Percentiles rank a stretch among this genome's conserved stretches.
Conservation (phyloP, 2,888 invertebrate species). For the Caradrina kadenii region DNA sequence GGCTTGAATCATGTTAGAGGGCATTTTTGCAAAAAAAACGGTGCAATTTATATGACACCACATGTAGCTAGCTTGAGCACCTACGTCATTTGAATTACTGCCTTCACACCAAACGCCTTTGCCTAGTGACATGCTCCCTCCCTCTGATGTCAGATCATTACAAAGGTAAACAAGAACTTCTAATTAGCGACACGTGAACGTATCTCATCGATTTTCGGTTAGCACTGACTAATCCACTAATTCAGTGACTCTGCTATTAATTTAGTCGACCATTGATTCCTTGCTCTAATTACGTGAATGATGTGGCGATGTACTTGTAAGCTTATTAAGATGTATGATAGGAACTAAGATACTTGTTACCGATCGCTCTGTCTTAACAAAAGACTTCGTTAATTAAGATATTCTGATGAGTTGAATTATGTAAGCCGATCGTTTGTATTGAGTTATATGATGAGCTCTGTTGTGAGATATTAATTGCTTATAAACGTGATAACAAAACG, state of each 20-base stretch:
- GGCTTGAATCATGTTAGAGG: too few relatives aligned
- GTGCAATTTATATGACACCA: too few relatives aligned
- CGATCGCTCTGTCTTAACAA: slow-evolving; percentile 32
- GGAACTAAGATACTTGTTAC: slow-evolving; percentile 25
- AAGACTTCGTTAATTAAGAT: slow-evolving; percentile 58
- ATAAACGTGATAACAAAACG: neutral
- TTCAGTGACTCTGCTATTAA: slow-evolving; percentile 79
- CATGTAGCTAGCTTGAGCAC: too few relatives aligned
- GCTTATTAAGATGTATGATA: slow-evolving; percentile 40
- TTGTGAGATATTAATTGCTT: slow-evolving; percentile 16
- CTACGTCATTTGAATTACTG: slow-evolving; percentile 2
- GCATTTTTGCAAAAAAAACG: too few relatives aligned
- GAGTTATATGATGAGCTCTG: slow-evolving; percentile 22
- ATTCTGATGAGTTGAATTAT: slow-evolving; percentile 38
- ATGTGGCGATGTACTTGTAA: slow-evolving; percentile 51
- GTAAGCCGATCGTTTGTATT: slow-evolving; percentile 38
- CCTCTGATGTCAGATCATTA: slow-evolving; percentile 83
- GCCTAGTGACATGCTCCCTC: slow-evolving; percentile 59
- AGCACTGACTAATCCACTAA: slow-evolving; percentile 78
- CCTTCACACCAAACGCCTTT: neutral
- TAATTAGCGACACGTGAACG: slow-evolving; percentile 83
- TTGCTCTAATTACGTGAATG: slow-evolving; percentile 61
- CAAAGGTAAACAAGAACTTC: slow-evolving; percentile 81
- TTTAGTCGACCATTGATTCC: slow-evolving; percentile 72
- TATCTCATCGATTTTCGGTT: slow-evolving; percentile 78